Evolutionary conservation across 2,113 vertebrate species (phyloP).

Genomic region (Pipra filicauda): DNA sequence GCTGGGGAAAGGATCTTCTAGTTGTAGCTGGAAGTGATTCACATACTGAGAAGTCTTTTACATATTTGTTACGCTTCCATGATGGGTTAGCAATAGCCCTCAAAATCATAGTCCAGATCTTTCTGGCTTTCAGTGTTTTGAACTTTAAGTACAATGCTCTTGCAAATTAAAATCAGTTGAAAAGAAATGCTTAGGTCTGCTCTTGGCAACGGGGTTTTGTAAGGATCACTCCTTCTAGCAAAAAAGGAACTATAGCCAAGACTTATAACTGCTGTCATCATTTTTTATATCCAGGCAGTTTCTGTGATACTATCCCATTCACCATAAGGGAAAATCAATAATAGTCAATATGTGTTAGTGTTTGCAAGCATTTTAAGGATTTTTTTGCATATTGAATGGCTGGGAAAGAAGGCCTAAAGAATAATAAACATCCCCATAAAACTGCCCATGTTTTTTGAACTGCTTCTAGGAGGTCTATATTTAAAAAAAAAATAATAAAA

Average conservation of each 20-base stretch:
- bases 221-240: slow-evolving; percentile 10
- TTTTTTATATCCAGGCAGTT: background rate
- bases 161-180: slow-evolving; percentile 1
- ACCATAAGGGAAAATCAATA: background rate
- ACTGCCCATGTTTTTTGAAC: background rate
- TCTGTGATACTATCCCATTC: background rate
- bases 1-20: background rate
- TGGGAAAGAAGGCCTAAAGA: background rate
- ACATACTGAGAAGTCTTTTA: background rate
- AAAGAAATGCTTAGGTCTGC: background rate
- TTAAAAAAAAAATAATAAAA: background rate
- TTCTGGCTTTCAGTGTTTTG: background rate
- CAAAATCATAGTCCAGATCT: background rate
- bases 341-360: background rate
- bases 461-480: background rate
- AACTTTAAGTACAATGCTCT: background rate
- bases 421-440: background rate
- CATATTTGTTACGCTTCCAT: background rate
- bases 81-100: background rate
- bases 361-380: background rate
- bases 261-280: background rate
- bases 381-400: background rate
- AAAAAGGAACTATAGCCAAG: background rate
- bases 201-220: background rate
- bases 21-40: background rate